phyloP scores from a whole-genome alignment of 2,888 invertebrate genomes.

The Glomeris marginata region DNA sequence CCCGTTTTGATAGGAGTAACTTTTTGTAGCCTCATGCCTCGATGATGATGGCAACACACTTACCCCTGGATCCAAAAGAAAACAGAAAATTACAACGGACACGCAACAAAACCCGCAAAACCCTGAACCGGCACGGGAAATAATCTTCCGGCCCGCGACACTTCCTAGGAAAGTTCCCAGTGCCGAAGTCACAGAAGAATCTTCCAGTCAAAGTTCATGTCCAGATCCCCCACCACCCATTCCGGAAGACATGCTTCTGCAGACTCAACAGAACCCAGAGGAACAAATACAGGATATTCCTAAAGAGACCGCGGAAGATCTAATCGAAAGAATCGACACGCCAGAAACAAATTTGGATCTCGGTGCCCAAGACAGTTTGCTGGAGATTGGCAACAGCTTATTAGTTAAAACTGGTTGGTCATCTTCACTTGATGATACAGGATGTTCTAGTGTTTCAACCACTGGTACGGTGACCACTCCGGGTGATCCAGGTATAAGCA shows the following conservation, averaged over 20 bases:
- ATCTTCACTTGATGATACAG: constrained; percentile 17
- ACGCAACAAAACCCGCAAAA: background rate
- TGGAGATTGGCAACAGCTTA: constrained; percentile 18
- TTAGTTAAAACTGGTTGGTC: constrained; percentile 20
- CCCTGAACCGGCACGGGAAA: background rate
- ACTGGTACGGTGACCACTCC: background rate
- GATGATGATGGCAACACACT: constrained; percentile 5
- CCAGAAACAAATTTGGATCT: background rate
- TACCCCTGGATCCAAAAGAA: constrained; percentile 3
- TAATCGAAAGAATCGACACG: background rate
- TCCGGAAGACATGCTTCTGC: background rate
- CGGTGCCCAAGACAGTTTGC: background rate
- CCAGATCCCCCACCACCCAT: constrained; percentile 13
- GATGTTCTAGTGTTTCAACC: background rate
- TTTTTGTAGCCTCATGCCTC: background rate
- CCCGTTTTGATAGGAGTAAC: constrained; percentile 42
- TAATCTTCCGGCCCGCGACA: background rate
- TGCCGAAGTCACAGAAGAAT: background rate
- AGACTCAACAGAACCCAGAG: background rate
- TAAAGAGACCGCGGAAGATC: background rate
- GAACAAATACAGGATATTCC: background rate
- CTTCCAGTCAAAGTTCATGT: constrained; percentile 12
- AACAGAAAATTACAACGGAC: background rate
- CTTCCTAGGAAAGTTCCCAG: background rate
- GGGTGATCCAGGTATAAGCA: background rate